These are phyloP conservation scores for Campaea margaritaria DNA, from an alignment of 2,888 invertebrate species.

Conservation along the genomic window DNA sequence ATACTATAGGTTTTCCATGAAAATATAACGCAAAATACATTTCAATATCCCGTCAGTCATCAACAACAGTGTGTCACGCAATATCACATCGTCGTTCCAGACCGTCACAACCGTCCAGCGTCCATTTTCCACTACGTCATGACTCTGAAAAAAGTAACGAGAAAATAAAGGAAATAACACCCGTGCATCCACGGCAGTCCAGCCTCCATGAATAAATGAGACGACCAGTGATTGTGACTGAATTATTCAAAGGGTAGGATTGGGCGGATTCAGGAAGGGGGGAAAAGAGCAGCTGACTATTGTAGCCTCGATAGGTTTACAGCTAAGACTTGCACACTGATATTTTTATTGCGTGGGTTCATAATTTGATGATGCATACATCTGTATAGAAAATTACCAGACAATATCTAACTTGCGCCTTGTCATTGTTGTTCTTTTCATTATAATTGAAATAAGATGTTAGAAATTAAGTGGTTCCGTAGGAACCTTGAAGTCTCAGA, in stretches of 20 bases:
- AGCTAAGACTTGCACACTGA: too few species aligned
- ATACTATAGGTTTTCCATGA: background rate
- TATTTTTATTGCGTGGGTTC: too few species aligned
- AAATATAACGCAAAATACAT: conserved; percentile 1
- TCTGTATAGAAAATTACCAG: too few species aligned
- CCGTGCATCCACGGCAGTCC: conserved; percentile 46
- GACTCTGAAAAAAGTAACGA: conserved; percentile 38
- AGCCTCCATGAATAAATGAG: conserved; percentile 77
- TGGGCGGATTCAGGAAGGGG: conserved; percentile 18
- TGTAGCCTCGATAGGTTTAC: background rate
- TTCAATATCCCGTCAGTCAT: conserved; percentile 3
- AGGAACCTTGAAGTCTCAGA: too few species aligned
- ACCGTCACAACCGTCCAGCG: conserved; percentile 7
- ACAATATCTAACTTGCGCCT: too few species aligned
- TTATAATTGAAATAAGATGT: too few species aligned
- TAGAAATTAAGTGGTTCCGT: too few species aligned
- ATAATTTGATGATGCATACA: too few species aligned
- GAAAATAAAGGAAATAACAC: conserved; percentile 37
- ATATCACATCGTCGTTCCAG: background rate
- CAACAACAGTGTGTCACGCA: background rate
- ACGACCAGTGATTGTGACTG: conserved; percentile 77
- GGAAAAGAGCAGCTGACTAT: background rate
- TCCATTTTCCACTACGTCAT: conserved; percentile 42
- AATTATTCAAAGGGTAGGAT: conserved; percentile 69
- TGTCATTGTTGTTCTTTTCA: too few species aligned